Evolutionary conservation across 2,888 invertebrate species (phyloP).

Genomic region (Callosobruchus maculatus): DNA sequence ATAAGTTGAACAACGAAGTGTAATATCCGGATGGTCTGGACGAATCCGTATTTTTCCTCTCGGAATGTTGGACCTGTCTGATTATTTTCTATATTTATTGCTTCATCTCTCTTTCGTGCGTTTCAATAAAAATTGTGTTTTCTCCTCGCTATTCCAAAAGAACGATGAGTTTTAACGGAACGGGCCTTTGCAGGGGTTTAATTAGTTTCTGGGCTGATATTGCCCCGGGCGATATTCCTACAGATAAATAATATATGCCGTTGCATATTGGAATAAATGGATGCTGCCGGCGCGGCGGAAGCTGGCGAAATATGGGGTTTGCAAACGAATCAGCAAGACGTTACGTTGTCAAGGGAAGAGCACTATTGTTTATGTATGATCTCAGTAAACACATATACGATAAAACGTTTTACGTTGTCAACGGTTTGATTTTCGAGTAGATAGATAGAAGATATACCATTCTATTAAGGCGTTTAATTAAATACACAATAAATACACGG

Average conservation of each 20-base stretch:
- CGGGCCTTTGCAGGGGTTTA: neutral
- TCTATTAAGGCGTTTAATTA: no score
- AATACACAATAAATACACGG: no score
- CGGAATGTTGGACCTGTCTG: neutral
- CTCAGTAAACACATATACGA: no score
- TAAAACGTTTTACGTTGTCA: no score
- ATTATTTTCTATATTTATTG: neutral
- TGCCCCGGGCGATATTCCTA: neutral
- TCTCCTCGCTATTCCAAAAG: neutral
- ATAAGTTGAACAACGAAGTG: neutral
- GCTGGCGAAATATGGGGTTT: no score
- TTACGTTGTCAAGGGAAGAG: no score
- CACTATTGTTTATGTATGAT: no score
- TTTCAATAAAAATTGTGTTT: neutral
- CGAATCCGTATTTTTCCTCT: neutral
- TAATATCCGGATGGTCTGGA: neutral
- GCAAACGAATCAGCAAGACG: no score
- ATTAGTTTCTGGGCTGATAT: neutral
- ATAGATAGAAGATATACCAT: no score
- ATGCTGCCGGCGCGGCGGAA: no score
- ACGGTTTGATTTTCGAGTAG: no score
- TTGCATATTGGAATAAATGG: neutral
- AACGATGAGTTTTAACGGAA: neutral
- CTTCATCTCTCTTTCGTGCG: neutral
- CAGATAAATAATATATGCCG: neutral